Evolutionary conservation across 2,113 vertebrate species (phyloP).

Genomic region (Rynchops niger): DNA sequence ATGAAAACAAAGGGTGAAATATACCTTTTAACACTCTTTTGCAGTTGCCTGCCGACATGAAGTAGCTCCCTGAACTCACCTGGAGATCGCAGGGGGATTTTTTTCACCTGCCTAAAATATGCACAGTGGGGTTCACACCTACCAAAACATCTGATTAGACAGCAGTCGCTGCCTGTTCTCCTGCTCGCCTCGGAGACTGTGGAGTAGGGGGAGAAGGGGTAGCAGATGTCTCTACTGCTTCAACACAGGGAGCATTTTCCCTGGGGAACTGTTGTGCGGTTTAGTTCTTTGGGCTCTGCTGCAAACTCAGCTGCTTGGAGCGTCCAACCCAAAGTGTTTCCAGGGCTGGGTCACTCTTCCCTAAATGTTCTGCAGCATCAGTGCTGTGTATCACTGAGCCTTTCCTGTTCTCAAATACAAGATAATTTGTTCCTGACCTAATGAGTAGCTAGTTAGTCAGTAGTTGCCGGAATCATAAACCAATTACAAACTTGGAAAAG

Average conservation of each 20-base stretch:
- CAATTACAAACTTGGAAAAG: not conserved
- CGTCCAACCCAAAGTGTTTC: not conserved
- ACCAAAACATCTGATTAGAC: not conserved
- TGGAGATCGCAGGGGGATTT: not conserved
- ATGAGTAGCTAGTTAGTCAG: not conserved
- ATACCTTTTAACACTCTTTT: not conserved
- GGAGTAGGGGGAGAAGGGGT: rapidly evolving
- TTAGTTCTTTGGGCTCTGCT: not conserved
- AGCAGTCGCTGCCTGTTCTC: not conserved
- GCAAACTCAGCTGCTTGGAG: not conserved
- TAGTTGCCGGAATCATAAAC: not conserved
- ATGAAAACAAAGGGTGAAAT: not conserved
- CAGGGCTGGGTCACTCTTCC: not conserved
- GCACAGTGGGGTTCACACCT: not conserved
- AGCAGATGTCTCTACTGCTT: not conserved
- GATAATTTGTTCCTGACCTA: not conserved
- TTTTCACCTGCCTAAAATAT: not conserved
- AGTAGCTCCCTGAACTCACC: not conserved
- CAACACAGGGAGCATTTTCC: not conserved
- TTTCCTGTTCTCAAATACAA: not conserved
- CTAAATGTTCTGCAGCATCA: not conserved
- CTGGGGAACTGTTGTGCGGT: not conserved
- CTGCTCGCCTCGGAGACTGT: rapidly evolving
- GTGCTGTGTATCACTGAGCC: not conserved
- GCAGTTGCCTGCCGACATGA: not conserved